A percentile compares a stretch with the other conserved stretches of the same genome.
Conservation (phyloP, 2,888 invertebrate genomes). For the Caradrina kadenii region DNA sequence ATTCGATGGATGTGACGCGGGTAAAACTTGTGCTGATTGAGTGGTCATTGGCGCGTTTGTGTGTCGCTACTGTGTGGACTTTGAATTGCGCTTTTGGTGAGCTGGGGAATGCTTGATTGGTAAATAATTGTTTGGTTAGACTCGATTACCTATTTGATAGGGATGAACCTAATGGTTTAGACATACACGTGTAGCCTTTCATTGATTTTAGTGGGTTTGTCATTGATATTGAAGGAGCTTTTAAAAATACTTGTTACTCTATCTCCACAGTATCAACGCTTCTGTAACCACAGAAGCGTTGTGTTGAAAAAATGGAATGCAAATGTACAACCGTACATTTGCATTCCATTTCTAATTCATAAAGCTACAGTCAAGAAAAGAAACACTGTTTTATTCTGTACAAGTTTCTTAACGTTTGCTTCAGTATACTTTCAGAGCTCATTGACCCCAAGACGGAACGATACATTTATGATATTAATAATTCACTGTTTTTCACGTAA, state of each 20-base stretch:
- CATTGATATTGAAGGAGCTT: background rate
- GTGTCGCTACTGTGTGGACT: conserved; percentile 42
- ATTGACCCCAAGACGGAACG: conserved; percentile 15
- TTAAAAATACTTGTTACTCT: background rate
- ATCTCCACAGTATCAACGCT: conserved; percentile 5
- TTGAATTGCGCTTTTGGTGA: conserved; percentile 56
- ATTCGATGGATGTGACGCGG: conserved; percentile 69
- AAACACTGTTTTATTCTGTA: background rate
- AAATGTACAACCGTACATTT: no score
- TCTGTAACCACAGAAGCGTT: no score
- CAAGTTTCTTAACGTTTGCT: conserved; percentile 7
- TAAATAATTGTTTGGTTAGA: conserved; percentile 55
- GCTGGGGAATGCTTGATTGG: conserved; percentile 27
- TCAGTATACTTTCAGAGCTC: conserved; percentile 1
- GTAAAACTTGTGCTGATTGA: conserved; percentile 70
- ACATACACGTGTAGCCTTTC: conserved; percentile 21
- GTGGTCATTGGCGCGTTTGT: conserved; percentile 63
- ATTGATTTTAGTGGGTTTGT: background rate
- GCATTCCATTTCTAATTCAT: conserved; percentile 17
- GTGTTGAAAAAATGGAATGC: no score
- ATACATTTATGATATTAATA: conserved; percentile 21
- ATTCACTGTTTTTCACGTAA: conserved; percentile 15
- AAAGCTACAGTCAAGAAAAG: background rate
- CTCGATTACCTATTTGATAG: conserved; percentile 48
- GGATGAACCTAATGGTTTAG: conserved; percentile 32